phyloP scores from a whole-genome alignment of 1,140 invertebrate genomes.

The Trichonephila clavipes region DNA sequence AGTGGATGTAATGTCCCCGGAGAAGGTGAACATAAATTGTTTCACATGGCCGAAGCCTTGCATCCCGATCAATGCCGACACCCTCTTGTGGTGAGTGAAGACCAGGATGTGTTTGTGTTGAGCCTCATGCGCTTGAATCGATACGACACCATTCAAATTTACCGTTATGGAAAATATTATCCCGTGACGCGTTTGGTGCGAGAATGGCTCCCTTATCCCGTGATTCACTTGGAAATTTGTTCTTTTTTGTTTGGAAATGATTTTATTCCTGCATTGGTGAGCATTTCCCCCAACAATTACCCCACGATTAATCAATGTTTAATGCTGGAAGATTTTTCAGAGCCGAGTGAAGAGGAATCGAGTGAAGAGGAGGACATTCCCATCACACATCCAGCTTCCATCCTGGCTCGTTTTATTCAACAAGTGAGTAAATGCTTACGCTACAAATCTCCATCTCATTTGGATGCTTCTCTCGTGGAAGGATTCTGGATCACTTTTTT shows the following conservation, averaged over 20 bases:
- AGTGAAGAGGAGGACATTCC: too few species aligned
- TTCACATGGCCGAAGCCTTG: slow-evolving; percentile 3
- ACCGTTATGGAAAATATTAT: not conserved
- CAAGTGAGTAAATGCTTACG: not conserved
- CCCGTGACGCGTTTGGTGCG: not conserved
- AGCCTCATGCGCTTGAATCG: not conserved
- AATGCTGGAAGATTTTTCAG: too few species aligned
- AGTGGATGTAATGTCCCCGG: slow-evolving; percentile 17
- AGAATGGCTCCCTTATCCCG: too few species aligned
- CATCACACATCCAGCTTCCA: too few species aligned
- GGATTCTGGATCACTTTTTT: not conserved
- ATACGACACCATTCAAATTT: slow-evolving; percentile 46
- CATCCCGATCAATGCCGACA: not conserved
- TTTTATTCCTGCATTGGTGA: too few species aligned
- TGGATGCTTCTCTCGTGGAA: not conserved
- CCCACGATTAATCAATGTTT: too few species aligned
- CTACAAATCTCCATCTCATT: not conserved
- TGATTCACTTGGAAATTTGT: too few species aligned
- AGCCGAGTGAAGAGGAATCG: too few species aligned
- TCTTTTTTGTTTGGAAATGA: too few species aligned
- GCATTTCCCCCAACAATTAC: too few species aligned
- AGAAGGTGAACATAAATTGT: slow-evolving; percentile 48
- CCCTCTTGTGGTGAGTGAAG: not conserved
- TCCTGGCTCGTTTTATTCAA: not conserved
- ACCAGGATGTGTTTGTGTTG: slow-evolving; percentile 47